phyloP scores from a whole-genome alignment of 1,140 invertebrate species.

The Drosophila bipectinata region DNA sequence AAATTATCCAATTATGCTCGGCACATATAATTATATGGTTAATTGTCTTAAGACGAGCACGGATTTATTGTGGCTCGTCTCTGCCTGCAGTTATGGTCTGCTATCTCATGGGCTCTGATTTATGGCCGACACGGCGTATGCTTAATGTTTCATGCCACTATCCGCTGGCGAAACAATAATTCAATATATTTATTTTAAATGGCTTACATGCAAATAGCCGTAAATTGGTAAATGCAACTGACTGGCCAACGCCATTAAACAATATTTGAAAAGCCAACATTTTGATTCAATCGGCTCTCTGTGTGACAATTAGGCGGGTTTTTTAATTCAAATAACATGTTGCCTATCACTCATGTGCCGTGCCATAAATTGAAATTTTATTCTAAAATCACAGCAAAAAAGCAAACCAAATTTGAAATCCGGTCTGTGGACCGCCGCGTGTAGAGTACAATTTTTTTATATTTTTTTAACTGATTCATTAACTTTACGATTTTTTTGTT shows the following conservation, averaged over 20 bases:
- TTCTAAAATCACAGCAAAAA: slow-evolving; percentile 17
- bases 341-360: slow-evolving; percentile 31
- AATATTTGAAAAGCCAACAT: slow-evolving; percentile 17
- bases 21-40: slow-evolving; percentile 55
- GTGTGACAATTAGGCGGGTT: slow-evolving; percentile 24
- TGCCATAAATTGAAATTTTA: slow-evolving; percentile 44
- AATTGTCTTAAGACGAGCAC: slow-evolving; percentile 50
- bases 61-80: slow-evolving; percentile 41
- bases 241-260: slow-evolving; percentile 32
- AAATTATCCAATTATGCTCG: slow-evolving; percentile 51
- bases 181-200: slow-evolving; percentile 47
- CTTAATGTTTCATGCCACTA: slow-evolving; percentile 6
- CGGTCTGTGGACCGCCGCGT: slow-evolving; percentile 14
- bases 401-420: slow-evolving; percentile 8
- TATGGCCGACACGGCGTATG: slow-evolving; percentile 25
- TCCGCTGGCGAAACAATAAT: slow-evolving; percentile 12
- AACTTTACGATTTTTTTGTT: slow-evolving; percentile 29
- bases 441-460: not conserved
- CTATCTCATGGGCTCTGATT: slow-evolving; percentile 34
- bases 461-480: slow-evolving; percentile 41
- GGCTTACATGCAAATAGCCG: slow-evolving; percentile 43
- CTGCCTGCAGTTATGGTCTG: slow-evolving; percentile 19
- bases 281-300: slow-evolving; percentile 24
- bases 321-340: slow-evolving; percentile 58
- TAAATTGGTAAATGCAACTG: slow-evolving; percentile 39